Conservation (phyloP, 2,797 vertebrate species). For the Xenopus petersii region DNA sequence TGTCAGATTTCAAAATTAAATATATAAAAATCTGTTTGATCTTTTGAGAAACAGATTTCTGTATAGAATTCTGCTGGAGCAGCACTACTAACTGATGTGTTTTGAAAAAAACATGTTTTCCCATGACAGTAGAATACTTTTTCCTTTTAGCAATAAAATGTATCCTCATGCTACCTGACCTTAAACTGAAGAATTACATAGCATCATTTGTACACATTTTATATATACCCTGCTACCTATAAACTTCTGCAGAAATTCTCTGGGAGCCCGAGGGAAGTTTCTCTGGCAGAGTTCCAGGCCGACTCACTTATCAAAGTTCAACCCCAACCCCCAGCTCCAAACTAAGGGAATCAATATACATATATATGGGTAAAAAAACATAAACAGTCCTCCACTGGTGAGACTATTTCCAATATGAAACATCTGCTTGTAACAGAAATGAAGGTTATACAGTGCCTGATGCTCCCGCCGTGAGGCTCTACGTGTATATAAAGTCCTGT, state of each 20-base stretch:
- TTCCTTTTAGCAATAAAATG: no score
- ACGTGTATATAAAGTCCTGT: no score
- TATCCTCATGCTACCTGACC: not conserved
- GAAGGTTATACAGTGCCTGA: not conserved
- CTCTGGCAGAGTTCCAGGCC: not conserved
- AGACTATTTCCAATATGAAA: not conserved
- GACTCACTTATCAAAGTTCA: conserved; percentile 14
- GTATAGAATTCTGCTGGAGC: no score
- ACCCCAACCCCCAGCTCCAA: no score
- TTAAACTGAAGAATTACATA: conserved; percentile 7
- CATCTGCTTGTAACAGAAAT: not conserved
- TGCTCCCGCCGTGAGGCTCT: not conserved
- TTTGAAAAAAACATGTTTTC: no score
- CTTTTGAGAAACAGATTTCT: no score
- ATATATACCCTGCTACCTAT: conserved; percentile 20
- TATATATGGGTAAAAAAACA: conserved; percentile 50
- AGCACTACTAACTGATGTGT: no score
- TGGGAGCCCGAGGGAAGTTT: accelerated
- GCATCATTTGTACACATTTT: not conserved
- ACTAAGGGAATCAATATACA: conserved; percentile 51
- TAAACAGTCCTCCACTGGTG: conserved; percentile 20
- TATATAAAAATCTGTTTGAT: no score
- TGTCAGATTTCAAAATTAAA: no score
- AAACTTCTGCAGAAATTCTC: conserved; percentile 30
- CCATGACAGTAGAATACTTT: no score